Evolutionary conservation across 1,140 invertebrate genomes (phyloP).

Genomic region (Hycleus phaleratus): DNA sequence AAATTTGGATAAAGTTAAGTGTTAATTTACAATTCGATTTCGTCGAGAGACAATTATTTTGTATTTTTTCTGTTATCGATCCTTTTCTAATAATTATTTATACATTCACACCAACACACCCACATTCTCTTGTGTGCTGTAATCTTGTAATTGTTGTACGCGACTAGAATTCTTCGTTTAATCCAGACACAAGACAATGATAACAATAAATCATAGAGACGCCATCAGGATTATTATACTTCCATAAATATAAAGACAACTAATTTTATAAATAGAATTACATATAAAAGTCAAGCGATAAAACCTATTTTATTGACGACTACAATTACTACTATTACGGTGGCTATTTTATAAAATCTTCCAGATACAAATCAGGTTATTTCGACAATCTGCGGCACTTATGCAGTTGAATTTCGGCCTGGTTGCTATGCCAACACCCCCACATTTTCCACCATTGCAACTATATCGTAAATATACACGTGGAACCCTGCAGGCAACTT

Average conservation of each 20-base stretch:
- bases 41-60: not conserved
- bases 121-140: constrained; percentile 2
- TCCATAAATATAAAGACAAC: no score
- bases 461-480: constrained; percentile 20
- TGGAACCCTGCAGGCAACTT: constrained; percentile 2
- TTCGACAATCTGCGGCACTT: no score
- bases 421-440: constrained; percentile 24
- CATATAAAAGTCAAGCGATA: no score
- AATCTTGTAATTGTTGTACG: constrained; percentile 10
- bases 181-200: not conserved
- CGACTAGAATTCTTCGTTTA: constrained; percentile 1
- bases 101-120: constrained; percentile 9
- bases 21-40: constrained; percentile 7
- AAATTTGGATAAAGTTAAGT: not conserved
- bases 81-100: constrained; percentile 3
- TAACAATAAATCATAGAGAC: no score
- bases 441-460: constrained; percentile 12
- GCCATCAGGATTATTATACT: no score
- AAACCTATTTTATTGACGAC: no score
- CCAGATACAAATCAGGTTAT: no score
- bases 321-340: no score
- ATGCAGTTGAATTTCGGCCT: not conserved
- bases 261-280: no score
- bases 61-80: not conserved
- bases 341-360: no score